phyloP scores from a whole-genome alignment of 2,888 invertebrate genomes.

The Synergus itoensis region DNA sequence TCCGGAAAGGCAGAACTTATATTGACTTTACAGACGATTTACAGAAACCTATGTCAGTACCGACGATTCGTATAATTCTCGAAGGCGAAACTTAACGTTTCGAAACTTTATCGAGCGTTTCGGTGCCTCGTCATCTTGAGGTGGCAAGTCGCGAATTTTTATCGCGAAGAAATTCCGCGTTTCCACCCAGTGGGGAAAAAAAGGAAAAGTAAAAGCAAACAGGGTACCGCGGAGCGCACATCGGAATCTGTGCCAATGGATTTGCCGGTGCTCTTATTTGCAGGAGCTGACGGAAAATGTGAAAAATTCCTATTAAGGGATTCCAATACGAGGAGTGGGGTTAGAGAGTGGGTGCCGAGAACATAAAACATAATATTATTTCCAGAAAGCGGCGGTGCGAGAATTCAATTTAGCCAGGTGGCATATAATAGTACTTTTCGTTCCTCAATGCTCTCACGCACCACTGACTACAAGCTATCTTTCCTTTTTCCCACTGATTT shows the following conservation, averaged over 20 bases:
- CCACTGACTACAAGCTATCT: neutral
- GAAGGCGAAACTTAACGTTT: slow-evolving; percentile 50
- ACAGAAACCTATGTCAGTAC: neutral
- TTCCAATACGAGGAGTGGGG: slow-evolving; percentile 69
- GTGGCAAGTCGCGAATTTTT: slow-evolving; percentile 36
- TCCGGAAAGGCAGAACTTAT: neutral
- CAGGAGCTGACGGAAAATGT: slow-evolving; percentile 72
- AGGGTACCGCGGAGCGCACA: slow-evolving; percentile 45
- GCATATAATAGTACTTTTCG: slow-evolving; percentile 23
- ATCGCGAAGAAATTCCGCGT: slow-evolving; percentile 44
- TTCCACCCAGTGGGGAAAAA: slow-evolving; percentile 8
- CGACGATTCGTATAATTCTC: neutral
- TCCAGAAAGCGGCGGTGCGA: slow-evolving; percentile 69
- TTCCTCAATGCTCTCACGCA: slow-evolving; percentile 23
- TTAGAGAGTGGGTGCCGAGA: slow-evolving; percentile 63
- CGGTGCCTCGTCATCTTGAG: slow-evolving; percentile 54
- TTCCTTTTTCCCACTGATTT: slow-evolving; percentile 8
- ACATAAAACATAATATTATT: slow-evolving; percentile 76
- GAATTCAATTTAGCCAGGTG: slow-evolving; percentile 70
- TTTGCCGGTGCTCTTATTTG: slow-evolving; percentile 69
- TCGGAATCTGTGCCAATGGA: slow-evolving; percentile 71
- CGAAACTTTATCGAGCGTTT: slow-evolving; percentile 58
- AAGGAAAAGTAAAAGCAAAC: slow-evolving; percentile 41
- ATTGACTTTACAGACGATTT: slow-evolving; percentile 17
- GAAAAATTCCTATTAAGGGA: slow-evolving; percentile 75